A percentile compares a stretch with the other conserved stretches of the same genome.
These are phyloP conservation scores for Eulemur mongoz DNA, from an alignment of 2,797 vertebrate species.

Conservation along the genomic window DNA sequence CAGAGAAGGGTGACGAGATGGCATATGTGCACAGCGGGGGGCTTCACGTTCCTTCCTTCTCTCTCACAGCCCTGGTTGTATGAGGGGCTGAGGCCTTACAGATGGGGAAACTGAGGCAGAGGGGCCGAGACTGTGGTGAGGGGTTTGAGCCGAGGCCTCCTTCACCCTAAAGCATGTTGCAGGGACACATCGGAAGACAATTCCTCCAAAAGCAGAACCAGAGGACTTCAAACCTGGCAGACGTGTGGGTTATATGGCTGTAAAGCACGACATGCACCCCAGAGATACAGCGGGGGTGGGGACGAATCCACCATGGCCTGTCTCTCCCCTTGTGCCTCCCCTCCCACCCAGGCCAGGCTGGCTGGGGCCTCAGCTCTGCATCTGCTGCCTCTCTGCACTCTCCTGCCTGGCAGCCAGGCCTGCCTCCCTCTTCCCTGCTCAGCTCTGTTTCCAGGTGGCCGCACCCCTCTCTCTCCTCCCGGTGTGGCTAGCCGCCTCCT, in stretches of 20 bases:
- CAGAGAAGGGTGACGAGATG: background rate
- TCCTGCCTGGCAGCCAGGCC: background rate
- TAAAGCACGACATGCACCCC: background rate
- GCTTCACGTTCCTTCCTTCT: background rate
- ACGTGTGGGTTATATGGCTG: rapidly evolving
- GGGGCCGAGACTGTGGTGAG: rapidly evolving
- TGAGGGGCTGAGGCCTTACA: background rate
- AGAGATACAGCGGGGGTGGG: rapidly evolving
- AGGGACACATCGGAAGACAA: background rate
- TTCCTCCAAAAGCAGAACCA: background rate
- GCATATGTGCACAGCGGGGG: rapidly evolving
- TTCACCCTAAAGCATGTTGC: background rate
- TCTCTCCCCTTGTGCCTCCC: too few species aligned
- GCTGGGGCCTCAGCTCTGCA: background rate
- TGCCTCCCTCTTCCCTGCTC: background rate
- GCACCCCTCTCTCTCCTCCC: background rate
- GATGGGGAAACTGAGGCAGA: background rate
- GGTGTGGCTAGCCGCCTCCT: rapidly evolving
- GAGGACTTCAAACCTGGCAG: background rate
- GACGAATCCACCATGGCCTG: rapidly evolving
- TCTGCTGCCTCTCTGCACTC: too few species aligned
- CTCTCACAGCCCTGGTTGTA: rapidly evolving
- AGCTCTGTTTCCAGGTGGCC: background rate
- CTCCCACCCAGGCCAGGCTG: background rate
- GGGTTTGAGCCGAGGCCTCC: background rate